Percentiles rank a stretch among this genome's conserved stretches.
Conservation (phyloP, 2,113 vertebrate species). For the Atrichornis clamosus region DNA sequence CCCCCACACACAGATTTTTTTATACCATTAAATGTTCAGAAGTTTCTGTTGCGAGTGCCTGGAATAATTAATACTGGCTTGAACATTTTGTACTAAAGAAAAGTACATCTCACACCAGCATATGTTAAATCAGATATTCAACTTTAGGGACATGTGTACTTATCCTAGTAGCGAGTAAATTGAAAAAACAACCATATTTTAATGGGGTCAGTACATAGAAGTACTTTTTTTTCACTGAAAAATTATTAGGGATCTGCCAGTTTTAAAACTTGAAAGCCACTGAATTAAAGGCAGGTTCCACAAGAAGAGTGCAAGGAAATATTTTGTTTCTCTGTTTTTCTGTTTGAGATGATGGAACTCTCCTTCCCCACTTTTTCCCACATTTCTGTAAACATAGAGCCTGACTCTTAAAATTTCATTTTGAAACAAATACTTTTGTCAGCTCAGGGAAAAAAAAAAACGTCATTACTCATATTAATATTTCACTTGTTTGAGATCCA, state of each 20-base stretch:
- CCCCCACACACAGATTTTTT: neutral
- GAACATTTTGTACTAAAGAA: neutral
- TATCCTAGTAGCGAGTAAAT: neutral
- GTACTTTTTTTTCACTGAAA: neutral
- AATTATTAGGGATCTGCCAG: neutral
- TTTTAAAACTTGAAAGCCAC: neutral
- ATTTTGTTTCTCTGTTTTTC: neutral
- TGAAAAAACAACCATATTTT: neutral
- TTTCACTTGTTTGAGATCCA: neutral
- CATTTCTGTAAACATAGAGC: neutral
- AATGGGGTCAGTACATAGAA: neutral
- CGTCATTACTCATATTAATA: neutral
- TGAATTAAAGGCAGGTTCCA: neutral
- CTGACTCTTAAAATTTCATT: neutral
- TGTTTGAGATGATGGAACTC: neutral
- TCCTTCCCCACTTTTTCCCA: neutral
- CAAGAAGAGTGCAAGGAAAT: neutral
- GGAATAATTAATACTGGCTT: neutral
- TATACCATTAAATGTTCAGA: conserved; percentile 12
- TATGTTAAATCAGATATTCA: neutral
- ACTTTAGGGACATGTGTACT: neutral
- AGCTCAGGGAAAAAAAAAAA: neutral
- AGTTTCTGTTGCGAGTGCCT: conserved; percentile 2
- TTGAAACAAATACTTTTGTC: neutral
- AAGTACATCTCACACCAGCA: neutral